Evolutionary conservation across 2,888 invertebrate genomes (phyloP).

Genomic region (Noctua janthina): DNA sequence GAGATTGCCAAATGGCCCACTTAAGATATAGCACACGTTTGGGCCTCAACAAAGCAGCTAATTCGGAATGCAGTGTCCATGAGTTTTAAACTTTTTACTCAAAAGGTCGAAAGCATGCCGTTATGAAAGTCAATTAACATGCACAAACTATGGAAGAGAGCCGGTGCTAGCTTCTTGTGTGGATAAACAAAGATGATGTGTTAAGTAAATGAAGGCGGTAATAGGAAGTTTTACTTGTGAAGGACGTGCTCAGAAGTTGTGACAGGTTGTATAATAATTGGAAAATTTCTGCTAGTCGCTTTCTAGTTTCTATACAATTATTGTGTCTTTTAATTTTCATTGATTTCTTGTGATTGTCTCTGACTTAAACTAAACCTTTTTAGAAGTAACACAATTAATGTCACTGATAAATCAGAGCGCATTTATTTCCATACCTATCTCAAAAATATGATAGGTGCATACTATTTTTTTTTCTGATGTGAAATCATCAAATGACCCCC

Average conservation of each 20-base stretch:
- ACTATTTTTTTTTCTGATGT: no score
- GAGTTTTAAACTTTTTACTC: slow-evolving; percentile 45
- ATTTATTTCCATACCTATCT: no score
- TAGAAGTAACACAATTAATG: background rate
- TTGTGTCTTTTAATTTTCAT: background rate
- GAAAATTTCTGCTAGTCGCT: slow-evolving; percentile 2
- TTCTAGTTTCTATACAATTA: slow-evolving; percentile 6
- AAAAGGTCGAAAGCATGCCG: slow-evolving; percentile 33
- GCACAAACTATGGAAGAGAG: slow-evolving; percentile 46
- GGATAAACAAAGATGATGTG: slow-evolving; percentile 44
- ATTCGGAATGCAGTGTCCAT: slow-evolving; percentile 54
- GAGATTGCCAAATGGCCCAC: slow-evolving; percentile 63
- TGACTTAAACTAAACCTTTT: background rate
- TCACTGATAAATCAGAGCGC: background rate
- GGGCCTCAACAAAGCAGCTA: slow-evolving; percentile 52
- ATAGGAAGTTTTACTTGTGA: slow-evolving; percentile 31
- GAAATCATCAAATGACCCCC: no score
- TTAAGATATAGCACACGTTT: slow-evolving; percentile 54
- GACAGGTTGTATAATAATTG: slow-evolving; percentile 6
- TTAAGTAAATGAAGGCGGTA: slow-evolving; percentile 40
- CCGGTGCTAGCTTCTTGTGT: slow-evolving; percentile 38
- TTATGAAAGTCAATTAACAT: slow-evolving; percentile 64
- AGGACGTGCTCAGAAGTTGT: slow-evolving; percentile 20
- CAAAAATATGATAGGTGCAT: background rate
- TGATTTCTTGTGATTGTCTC: background rate